phyloP scores from a whole-genome alignment of 2,888 invertebrate species.

The Archaeoteleia sp. region DNA sequence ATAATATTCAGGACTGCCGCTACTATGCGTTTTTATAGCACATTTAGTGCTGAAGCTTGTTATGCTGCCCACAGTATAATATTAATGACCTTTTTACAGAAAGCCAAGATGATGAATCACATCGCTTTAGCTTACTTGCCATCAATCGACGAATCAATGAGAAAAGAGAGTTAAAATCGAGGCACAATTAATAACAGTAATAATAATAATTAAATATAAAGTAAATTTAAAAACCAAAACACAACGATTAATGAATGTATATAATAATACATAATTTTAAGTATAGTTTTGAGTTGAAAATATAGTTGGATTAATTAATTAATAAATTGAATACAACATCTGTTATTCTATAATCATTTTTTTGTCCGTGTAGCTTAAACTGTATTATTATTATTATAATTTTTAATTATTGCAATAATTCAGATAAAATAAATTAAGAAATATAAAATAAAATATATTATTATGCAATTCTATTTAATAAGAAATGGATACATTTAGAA shows the following conservation, averaged over 20 bases:
- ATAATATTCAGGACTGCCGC: slow-evolving; percentile 39
- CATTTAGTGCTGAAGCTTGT: slow-evolving; percentile 72
- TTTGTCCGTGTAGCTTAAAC: too few species aligned
- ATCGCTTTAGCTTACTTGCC: slow-evolving; percentile 13
- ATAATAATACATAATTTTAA: not conserved
- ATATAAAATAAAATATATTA: too few species aligned
- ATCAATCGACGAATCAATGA: slow-evolving; percentile 45
- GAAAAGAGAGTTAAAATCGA: slow-evolving; percentile 17
- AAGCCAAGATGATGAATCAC: slow-evolving; percentile 52
- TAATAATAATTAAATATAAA: slow-evolving; percentile 21
- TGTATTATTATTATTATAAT: too few species aligned
- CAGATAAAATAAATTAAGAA: too few species aligned
- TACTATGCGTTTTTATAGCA: slow-evolving; percentile 56
- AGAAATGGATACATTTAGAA: too few species aligned
- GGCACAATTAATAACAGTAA: slow-evolving; percentile 35
- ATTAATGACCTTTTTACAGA: slow-evolving; percentile 69
- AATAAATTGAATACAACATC: too few species aligned
- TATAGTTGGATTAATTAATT: too few species aligned
- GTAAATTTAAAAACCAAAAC: too few species aligned
- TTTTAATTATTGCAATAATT: too few species aligned
- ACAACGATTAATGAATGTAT: not conserved
- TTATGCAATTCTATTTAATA: too few species aligned
- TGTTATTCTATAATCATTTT: too few species aligned
- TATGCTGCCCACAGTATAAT: slow-evolving; percentile 66
- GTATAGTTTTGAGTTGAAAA: too few species aligned